Percentiles rank a stretch among this genome's conserved stretches.
Evolutionary conservation across 2,888 invertebrate species (phyloP).

Genomic region (Oconnorella tubifera): DNA sequence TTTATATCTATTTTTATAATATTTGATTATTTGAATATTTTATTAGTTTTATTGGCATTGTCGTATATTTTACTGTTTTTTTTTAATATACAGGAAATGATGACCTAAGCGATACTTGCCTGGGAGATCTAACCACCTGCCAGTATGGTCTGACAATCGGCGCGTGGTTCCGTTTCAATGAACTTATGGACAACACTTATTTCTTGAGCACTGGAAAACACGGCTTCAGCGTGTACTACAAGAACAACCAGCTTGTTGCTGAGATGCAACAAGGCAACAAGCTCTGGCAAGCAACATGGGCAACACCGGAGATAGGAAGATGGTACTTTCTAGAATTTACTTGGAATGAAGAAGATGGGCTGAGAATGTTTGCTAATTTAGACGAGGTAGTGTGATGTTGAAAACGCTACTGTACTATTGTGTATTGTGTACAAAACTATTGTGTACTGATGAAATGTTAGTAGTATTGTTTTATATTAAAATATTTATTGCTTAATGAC

Average conservation of each 20-base stretch:
- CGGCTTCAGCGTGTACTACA: conserved; percentile 33
- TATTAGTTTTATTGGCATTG: too few species aligned
- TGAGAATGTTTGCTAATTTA: conserved; percentile 44
- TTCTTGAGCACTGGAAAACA: conserved; percentile 40
- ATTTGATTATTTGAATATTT: too few species aligned
- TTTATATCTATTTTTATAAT: too few species aligned
- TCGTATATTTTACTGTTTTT: too few species aligned
- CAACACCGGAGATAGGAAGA: conserved; percentile 35
- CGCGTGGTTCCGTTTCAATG: conserved; percentile 45
- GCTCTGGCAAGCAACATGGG: conserved; percentile 30
- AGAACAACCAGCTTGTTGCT: conserved; percentile 37
- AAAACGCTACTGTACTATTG: neutral
- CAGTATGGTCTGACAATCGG: conserved; percentile 44
- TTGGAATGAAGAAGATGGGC: conserved; percentile 41
- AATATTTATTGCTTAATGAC: too few species aligned
- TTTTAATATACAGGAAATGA: conserved; percentile 2
- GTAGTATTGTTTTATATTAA: neutral
- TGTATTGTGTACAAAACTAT: neutral
- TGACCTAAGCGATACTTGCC: conserved; percentile 38
- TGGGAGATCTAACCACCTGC: conserved; percentile 41
- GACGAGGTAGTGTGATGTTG: conserved; percentile 29
- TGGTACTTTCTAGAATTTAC: conserved; percentile 54
- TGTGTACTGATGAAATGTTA: neutral
- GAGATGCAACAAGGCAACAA: conserved; percentile 40
- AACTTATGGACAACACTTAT: conserved; percentile 38